These are phyloP conservation scores for Chelonus formosanus DNA, from an alignment of 2,888 invertebrate genomes.

Conservation along the genomic window DNA sequence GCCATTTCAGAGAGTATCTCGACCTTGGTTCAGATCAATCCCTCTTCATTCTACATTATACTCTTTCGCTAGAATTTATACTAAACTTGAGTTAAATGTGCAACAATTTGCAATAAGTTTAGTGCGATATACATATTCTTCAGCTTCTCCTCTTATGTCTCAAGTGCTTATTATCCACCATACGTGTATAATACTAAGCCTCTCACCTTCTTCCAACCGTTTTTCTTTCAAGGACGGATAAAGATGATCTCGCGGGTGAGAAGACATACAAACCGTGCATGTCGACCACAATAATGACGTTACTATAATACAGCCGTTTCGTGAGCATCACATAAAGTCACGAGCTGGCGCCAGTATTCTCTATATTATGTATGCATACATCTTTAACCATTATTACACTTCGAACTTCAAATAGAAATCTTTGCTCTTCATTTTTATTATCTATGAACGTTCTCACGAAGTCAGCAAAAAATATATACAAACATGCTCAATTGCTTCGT, in stretches of 20 bases:
- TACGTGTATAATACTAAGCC: not conserved
- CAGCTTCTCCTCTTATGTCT: not conserved
- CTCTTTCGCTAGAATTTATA: conserved; percentile 5
- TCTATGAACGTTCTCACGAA: not conserved
- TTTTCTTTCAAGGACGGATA: conserved; percentile 24
- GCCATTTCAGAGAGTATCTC: conserved; percentile 12
- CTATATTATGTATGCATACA: conserved; percentile 8
- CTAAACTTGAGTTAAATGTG: conserved; percentile 18
- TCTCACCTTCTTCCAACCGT: conserved; percentile 7
- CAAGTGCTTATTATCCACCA: conserved; percentile 21
- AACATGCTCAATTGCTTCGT: no score
- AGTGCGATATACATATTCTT: not conserved
- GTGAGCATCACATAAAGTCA: conserved; percentile 35
- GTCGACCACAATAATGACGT: conserved; percentile 42
- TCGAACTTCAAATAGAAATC: conserved; percentile 3
- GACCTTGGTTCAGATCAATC: conserved; percentile 36
- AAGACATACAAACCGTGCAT: conserved; percentile 30
- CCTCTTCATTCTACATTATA: conserved; percentile 26
- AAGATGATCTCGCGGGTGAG: conserved; percentile 27
- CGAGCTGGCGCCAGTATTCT: conserved; percentile 27
- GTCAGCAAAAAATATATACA: no score
- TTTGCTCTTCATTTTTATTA: conserved; percentile 7
- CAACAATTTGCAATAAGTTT: conserved; percentile 17
- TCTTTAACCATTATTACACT: not conserved
- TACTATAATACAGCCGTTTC: conserved; percentile 30